These are phyloP conservation scores for Drosophila takahashii DNA, from an alignment of 1,140 invertebrate genomes.

Conservation along the genomic window DNA sequence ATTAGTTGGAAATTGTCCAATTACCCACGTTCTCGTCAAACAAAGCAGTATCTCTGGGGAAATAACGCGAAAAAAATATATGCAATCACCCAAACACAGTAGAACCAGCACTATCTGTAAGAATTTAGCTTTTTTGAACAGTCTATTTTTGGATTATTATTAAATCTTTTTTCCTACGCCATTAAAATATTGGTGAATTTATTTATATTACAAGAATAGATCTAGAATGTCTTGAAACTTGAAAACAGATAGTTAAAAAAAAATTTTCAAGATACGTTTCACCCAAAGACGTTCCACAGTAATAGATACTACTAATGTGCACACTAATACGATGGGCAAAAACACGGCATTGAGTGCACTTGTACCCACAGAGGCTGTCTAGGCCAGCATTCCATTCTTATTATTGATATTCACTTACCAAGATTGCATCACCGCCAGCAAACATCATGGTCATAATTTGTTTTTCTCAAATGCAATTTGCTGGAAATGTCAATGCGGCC, in stretches of 20 bases:
- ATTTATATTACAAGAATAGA: no score
- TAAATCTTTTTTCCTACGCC: not conserved
- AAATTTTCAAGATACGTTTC: not conserved
- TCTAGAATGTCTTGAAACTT: no score
- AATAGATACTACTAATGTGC: constrained; percentile 1
- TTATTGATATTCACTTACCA: constrained; percentile 28
- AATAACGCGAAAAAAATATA: constrained; percentile 6
- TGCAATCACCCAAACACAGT: constrained; percentile 8
- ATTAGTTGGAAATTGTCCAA: constrained; percentile 42
- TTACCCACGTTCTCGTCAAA: constrained; percentile 43
- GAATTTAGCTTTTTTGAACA: not conserved
- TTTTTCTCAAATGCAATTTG: constrained; percentile 28
- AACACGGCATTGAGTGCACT: not conserved
- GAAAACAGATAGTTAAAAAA: not conserved
- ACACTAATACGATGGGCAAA: constrained; percentile 5
- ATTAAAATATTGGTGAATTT: no score
- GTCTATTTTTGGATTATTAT: not conserved
- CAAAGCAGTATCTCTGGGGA: constrained; percentile 13
- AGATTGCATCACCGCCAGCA: constrained; percentile 36
- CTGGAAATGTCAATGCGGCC: constrained; percentile 12
- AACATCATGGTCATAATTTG: constrained; percentile 15
- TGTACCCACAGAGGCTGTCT: constrained; percentile 5
- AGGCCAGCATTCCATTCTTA: constrained; percentile 8
- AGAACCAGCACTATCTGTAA: constrained; percentile 2
- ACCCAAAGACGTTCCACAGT: not conserved